These are phyloP conservation scores for Megalops cyprinoides DNA, from an alignment of 2,797 vertebrate genomes.

Conservation along the genomic window DNA sequence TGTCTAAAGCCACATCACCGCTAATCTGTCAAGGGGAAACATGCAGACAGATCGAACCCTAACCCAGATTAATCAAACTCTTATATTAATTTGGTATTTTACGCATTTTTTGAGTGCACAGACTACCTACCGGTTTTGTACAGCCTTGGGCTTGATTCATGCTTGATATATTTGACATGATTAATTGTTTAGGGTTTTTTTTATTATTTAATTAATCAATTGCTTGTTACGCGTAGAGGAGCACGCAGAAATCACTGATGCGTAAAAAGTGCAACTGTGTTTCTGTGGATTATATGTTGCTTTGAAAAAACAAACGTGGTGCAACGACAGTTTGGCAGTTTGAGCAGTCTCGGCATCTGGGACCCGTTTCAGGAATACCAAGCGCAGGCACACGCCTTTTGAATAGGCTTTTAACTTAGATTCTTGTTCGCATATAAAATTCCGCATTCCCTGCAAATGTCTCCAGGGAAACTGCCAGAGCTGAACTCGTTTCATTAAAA, in stretches of 20 bases:
- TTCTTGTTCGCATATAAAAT: slow-evolving; percentile 1
- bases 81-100: slow-evolving; percentile 15
- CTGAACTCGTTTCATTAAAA: background rate
- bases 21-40: slow-evolving; percentile 77
- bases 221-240: background rate
- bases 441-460: slow-evolving; percentile 13
- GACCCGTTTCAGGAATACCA: slow-evolving; percentile 58
- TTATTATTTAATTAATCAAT: background rate
- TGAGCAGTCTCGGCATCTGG: background rate
- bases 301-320: background rate
- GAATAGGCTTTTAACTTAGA: background rate
- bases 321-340: background rate
- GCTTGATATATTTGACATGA: background rate
- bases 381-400: slow-evolving; percentile 7
- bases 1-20: slow-evolving; percentile 74
- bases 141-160: background rate
- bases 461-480: slow-evolving; percentile 9
- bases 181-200: background rate
- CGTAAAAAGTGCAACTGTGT: too few species aligned
- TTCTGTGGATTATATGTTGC: too few species aligned
- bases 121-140: background rate
- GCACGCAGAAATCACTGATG: too few species aligned
- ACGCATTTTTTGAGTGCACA: background rate
- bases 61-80: slow-evolving; percentile 6
- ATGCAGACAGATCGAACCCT: slow-evolving; percentile 59